Base-by-base conservation (phyloP, 2,113 vertebrate species). In the Nanorana parkeri region DNA sequence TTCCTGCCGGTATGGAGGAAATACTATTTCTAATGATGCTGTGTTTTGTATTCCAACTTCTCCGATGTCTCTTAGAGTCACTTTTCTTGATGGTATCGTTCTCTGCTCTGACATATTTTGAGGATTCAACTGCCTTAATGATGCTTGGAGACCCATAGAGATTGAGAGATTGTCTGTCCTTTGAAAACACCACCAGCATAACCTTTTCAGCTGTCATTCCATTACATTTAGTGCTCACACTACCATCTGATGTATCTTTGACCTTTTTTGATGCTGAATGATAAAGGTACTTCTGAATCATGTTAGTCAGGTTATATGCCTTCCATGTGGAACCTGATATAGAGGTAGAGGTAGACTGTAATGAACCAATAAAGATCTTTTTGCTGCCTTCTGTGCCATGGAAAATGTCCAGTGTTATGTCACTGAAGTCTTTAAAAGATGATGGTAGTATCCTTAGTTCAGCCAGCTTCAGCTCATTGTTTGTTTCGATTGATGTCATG, bases 401-500 rank as follows among this genome's bases (percentile, higher is more conserved):
- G 23, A 26, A 63, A 11, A 63, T 63, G 60, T 63, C 16, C 24
- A 63, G 21, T 24, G 24, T 63, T 24, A 63, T 15, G 16, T 21
- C 80, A 4, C 10, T 84, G 17, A 90, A 81, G 0, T 81, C 54
- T 2, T 90, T 85, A 77, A 89, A 63, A 15, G 10, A 3, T 15
- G 60, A 11, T 24, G 21, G 21, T 24, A 24, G 88, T 83, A 97
- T 17, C 0, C 92, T 92, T 36, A 97, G 93, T 76, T 97, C 91
- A 0, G 95, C 95, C 84, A 93, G 86, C 0, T 89, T 93, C 66
- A 97, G 87, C 2, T 91, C 88, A 68, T 94, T 94, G 51, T 84
- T 86, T 3, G 89, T 81, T 6, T 92, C 92, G 15, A 97, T 85
- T 4, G 94, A 94, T 2, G 95, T 95, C 92, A 96, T 90, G 91